phyloP scores from a whole-genome alignment of 2,797 vertebrate genomes.

The Synanceia verrucosa region DNA sequence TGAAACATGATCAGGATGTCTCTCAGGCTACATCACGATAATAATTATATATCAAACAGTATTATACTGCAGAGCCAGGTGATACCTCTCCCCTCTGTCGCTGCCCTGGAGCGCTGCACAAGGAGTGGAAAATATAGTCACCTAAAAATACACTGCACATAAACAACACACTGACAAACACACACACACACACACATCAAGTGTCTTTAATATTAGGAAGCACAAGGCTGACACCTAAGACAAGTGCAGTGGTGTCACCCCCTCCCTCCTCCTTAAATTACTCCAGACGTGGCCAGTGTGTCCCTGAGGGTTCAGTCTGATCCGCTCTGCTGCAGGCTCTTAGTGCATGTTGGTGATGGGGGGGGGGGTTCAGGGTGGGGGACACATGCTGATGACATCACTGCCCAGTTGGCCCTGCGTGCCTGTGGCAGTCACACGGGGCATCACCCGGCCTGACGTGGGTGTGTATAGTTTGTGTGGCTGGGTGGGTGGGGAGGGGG shows the following conservation, averaged over 20 bases:
- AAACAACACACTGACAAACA: slow-evolving; percentile 64
- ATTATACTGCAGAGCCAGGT: slow-evolving; percentile 43
- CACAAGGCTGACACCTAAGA: slow-evolving; percentile 80
- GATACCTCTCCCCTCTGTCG: slow-evolving; percentile 36
- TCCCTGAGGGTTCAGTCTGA: slow-evolving; percentile 62
- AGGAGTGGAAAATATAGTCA: slow-evolving; percentile 85
- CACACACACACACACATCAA: slow-evolving; percentile 43
- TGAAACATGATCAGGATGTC: background rate
- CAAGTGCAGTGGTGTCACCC: slow-evolving; percentile 19
- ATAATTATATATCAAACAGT: slow-evolving; percentile 18
- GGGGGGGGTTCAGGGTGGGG: background rate
- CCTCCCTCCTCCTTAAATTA: slow-evolving; percentile 37
- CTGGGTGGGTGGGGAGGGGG: no score
- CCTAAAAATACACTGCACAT: slow-evolving; percentile 82
- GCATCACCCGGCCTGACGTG: slow-evolving; percentile 71
- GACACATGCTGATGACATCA: slow-evolving; percentile 71
- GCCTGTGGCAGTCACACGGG: slow-evolving; percentile 76
- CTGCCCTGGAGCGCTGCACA: slow-evolving; percentile 70
- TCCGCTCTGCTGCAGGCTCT: slow-evolving; percentile 49
- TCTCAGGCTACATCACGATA: slow-evolving; percentile 1
- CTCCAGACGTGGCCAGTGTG: slow-evolving; percentile 32
- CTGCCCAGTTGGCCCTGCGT: slow-evolving; percentile 65
- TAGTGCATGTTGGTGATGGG: background rate
- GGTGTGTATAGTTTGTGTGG: no score
- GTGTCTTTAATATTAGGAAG: slow-evolving; percentile 83